Conservation (phyloP, 2,888 invertebrate genomes). For the Mylabris sibirica region DNA sequence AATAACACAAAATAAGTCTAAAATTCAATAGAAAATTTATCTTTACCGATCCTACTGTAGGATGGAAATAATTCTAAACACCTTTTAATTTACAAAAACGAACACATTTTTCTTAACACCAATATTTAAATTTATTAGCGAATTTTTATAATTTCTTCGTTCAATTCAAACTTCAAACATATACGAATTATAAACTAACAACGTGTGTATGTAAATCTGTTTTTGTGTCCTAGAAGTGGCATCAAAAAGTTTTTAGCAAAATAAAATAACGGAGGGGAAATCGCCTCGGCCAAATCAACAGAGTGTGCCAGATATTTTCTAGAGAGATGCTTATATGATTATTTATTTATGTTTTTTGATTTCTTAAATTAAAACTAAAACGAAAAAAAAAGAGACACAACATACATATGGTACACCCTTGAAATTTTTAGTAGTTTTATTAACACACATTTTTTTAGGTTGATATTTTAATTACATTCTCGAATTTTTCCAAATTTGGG, state of each 20-base stretch:
- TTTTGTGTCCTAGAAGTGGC: slow-evolving; percentile 39
- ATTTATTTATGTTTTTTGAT: neutral
- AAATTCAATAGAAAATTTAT: neutral
- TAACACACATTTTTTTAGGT: neutral
- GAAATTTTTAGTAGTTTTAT: neutral
- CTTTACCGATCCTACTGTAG: no score
- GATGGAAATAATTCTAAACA: no score
- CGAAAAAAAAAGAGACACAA: neutral
- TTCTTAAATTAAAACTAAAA: no score
- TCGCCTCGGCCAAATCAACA: slow-evolving; percentile 40
- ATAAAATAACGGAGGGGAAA: slow-evolving; percentile 37
- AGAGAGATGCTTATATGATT: neutral
- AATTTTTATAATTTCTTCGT: neutral
- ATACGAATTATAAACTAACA: slow-evolving; percentile 34
- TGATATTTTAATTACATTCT: neutral
- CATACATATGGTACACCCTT: no score
- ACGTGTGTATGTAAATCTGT: slow-evolving; percentile 15
- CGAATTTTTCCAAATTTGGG: slow-evolving; percentile 1
- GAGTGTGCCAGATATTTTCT: slow-evolving; percentile 43
- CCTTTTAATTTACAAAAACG: no score
- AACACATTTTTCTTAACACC: no score
- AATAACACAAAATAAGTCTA: neutral
- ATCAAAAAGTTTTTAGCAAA: slow-evolving; percentile 37
- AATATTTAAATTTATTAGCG: no score
- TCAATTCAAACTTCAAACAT: slow-evolving; percentile 31